Evolutionary conservation across 1,140 invertebrate genomes (phyloP), one percentile per base, ranked within the genome.

Genomic region (Dicyema japonicum): DNA sequence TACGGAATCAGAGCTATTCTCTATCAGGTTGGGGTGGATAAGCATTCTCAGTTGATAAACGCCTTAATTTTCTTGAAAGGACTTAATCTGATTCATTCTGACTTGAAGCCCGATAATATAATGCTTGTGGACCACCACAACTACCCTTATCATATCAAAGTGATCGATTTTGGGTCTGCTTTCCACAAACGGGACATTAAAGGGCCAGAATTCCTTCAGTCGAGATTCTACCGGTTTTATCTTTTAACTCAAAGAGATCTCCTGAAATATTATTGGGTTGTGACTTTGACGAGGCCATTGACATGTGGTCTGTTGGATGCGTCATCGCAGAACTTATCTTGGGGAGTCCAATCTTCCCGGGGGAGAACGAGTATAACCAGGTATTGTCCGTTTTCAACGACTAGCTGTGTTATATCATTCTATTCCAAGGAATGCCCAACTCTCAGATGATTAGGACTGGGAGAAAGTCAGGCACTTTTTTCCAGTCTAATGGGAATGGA

Each of bases 11-110:
- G n/a, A n/a, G n/a, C n/a, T n/a, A n/a, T n/a, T n/a, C n/a, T n/a
- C n/a, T n/a, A n/a, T n/a, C n/a, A n/a, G n/a, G n/a, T n/a, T n/a
- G n/a, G n/a, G n/a, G n/a, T n/a, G n/a, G n/a, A n/a, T n/a, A n/a
- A n/a, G n/a, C n/a, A n/a, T n/a, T n/a, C n/a, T n/a, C n/a, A n/a
- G n/a, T n/a, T n/a, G n/a, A n/a, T n/a, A n/a, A n/a, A n/a, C n/a
- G n/a, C n/a, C n/a, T n/a, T n/a, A n/a, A n/a, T n/a, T n/a, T n/a
- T n/a, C n/a, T n/a, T n/a, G n/a, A n/a, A n/a, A n/a, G n/a, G n/a
- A n/a, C n/a, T n/a, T n/a, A n/a, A n/a, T n/a, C n/a, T 97, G 55
- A 97, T 97, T 57, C 88, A 94, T 60, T 97, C 85, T 67, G 85
- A 94, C 66, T 63, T 97, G 54, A 94, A 94, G 38, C 88, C 88